Conservation (phyloP, 2,797 vertebrate genomes). For the Streptopelia turtur region DNA sequence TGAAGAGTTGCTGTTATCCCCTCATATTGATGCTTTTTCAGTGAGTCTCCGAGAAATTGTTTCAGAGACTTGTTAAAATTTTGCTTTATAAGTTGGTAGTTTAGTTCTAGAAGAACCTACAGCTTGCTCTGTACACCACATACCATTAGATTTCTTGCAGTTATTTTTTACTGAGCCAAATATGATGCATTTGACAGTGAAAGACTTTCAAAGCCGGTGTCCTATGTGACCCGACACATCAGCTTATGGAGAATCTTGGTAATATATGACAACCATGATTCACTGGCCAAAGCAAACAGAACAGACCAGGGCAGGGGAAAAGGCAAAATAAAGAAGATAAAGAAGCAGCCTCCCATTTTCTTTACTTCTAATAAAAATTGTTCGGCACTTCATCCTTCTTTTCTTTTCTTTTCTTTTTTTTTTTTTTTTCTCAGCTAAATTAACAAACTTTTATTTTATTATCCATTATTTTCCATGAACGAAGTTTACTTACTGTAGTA, state of each 20-base stretch:
- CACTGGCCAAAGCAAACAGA: neutral
- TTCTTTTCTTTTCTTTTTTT: neutral
- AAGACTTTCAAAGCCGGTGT: neutral
- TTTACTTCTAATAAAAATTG: neutral
- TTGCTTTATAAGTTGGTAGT: neutral
- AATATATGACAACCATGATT: neutral
- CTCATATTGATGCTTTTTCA: neutral
- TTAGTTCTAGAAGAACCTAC: neutral
- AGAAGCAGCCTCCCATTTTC: neutral
- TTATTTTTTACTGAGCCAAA: neutral
- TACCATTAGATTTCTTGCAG: neutral
- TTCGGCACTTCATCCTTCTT: neutral
- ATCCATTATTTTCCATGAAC: neutral
- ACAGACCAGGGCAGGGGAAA: neutral
- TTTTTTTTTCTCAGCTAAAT: neutral
- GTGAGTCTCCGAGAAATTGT: neutral
- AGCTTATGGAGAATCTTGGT: neutral
- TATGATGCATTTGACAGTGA: neutral
- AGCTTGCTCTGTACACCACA: neutral
- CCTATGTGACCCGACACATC: neutral
- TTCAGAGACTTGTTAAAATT: neutral
- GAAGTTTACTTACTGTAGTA: neutral
- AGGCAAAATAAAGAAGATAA: too few relatives aligned
- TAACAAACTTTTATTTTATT: neutral
- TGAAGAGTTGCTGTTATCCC: neutral